phyloP scores from a whole-genome alignment of 92 coral and sea anemone species.

The Epizoanthus scotinus region DNA sequence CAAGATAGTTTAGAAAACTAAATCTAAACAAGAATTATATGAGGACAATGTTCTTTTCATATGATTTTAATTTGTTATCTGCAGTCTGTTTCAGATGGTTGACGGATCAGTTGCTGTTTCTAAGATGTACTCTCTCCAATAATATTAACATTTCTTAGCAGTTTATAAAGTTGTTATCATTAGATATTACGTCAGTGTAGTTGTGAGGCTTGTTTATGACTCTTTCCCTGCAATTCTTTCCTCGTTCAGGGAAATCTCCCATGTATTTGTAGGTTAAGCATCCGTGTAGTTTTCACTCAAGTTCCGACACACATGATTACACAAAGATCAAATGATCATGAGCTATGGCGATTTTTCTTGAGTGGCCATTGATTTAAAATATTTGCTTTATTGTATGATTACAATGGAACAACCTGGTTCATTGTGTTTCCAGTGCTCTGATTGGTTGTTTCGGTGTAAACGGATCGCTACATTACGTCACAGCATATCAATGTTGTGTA shows the following conservation, averaged over 20 bases:
- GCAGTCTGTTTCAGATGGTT: not conserved
- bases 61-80: not conserved
- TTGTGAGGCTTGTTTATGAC: not conserved
- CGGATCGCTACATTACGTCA: slow-evolving; percentile 96
- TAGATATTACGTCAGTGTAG: not conserved
- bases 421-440: slow-evolving; percentile 37
- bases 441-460: slow-evolving; percentile 78
- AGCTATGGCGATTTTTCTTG: slow-evolving; percentile 1
- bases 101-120: too few relatives aligned
- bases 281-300: slow-evolving; percentile 1
- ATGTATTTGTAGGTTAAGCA: not conserved
- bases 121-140: not conserved
- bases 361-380: slow-evolving; percentile 34
- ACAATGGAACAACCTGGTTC: slow-evolving; percentile 75
- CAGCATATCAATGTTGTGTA: slow-evolving; percentile 79
- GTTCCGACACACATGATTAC: slow-evolving; percentile 10
- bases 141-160: not conserved
- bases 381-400: slow-evolving; percentile 31
- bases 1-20: not conserved
- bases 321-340: slow-evolving; percentile 42
- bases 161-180: not conserved
- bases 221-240: not conserved
- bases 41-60: not conserved
- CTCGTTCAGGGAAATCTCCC: not conserved
- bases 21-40: not conserved